These are phyloP conservation scores for Bubo scandiacus DNA, from an alignment of 2,113 vertebrate genomes.

Conservation along the genomic window DNA sequence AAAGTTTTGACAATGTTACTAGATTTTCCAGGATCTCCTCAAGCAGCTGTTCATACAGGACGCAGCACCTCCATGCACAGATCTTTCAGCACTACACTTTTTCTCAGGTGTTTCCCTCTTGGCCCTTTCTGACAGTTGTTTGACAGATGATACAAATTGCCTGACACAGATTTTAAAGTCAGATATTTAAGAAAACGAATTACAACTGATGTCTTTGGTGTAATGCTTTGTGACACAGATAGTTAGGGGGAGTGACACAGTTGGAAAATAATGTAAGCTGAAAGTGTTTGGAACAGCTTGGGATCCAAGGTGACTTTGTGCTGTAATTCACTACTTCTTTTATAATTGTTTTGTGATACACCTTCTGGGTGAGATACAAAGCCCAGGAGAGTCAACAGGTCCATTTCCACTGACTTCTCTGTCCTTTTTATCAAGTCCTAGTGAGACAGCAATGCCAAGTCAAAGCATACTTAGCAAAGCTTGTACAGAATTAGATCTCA, in stretches of 20 bases:
- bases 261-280: constrained; percentile 33
- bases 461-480: not conserved
- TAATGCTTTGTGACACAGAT: constrained; percentile 54
- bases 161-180: constrained; percentile 55
- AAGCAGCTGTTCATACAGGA: not conserved
- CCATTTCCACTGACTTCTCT: not conserved
- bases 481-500: not conserved
- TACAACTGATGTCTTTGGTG: constrained; percentile 33
- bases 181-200: constrained; percentile 63
- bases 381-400: constrained; percentile 3
- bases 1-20: not conserved
- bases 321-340: not conserved
- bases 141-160: constrained; percentile 60
- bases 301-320: constrained; percentile 53
- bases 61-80: not conserved
- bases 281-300: not conserved
- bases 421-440: not conserved
- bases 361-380: not conserved
- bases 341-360: constrained; percentile 7
- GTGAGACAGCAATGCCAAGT: not conserved
- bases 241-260: constrained; percentile 49
- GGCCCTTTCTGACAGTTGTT: constrained; percentile 46
- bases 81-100: not conserved
- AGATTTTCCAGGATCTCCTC: not conserved
- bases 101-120: constrained; percentile 64